Base-by-base conservation (phyloP, 2,888 invertebrate genomes). In the Drosophila planitibia region DNA sequence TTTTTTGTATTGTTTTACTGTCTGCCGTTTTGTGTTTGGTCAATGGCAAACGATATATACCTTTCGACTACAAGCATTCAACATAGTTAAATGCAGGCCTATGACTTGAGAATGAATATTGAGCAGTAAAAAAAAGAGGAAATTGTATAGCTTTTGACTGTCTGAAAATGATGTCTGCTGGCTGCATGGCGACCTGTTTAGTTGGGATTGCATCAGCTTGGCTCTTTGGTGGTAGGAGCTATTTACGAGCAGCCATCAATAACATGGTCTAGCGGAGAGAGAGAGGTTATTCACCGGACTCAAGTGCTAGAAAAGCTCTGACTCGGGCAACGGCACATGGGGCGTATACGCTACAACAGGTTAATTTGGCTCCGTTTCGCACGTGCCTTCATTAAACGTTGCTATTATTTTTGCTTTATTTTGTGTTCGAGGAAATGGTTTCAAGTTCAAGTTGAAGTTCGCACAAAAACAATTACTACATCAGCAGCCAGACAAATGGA, bases 371-470 rank as follows among this genome's bases (percentile, higher is more conserved):
- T 66, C n/a, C 49, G 68, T 55, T 69, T 58, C 49, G 72, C 61
- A 80, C 73, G 76, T 83, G 79, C 53, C 60, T 58, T 47, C 57
- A 82, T 78, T 63, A 82, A 55, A 19, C 41, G 49, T 28, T 51
- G 22, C 37, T 65, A 32, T 58, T 44, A 33, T 39, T 30, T 41
- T 58, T 41, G 22, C 22, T 22, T 41, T 16, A 4, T 70, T 37
- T 63, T 66, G 28, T 66, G 53, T 63, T 68, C 59, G 60, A 82
- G 67, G 74, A 82, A 89, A 89, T 72, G 47, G 69, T 75, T 90
- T 85, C 86, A 87, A 86, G 90, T 90, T 87, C 90, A 89, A 89
- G 89, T 88, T 85, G 73, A 76, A 83, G 86, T 72, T 74, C 76
- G 66, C 59, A 62, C 52, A 63, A 58, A 32, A 69, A 33, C 39